phyloP scores from a whole-genome alignment of 2,888 invertebrate species.

The Lacanobia oleracea region DNA sequence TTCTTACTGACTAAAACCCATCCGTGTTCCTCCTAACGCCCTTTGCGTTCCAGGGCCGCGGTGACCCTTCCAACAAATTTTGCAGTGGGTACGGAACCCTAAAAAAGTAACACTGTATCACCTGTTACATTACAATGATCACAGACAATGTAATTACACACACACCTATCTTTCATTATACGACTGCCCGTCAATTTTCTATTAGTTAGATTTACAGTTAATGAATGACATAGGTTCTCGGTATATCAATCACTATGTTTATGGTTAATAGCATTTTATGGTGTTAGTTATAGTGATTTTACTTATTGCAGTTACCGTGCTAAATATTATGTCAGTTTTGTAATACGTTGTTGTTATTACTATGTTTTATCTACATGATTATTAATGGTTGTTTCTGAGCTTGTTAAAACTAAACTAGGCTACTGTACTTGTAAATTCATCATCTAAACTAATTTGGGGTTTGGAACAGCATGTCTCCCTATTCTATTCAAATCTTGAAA shows the following conservation, averaged over 20 bases:
- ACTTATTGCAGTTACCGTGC: background rate
- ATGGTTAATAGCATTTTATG: conserved; percentile 6
- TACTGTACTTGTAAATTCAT: too few species aligned
- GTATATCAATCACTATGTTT: conserved; percentile 11
- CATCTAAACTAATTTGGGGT: too few species aligned
- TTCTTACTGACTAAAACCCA: background rate
- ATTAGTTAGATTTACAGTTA: conserved; percentile 3
- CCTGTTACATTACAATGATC: background rate
- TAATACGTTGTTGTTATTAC: background rate
- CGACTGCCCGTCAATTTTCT: conserved; percentile 26
- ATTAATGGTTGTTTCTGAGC: background rate
- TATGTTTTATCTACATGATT: background rate
- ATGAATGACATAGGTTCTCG: conserved; percentile 17
- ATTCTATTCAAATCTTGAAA: too few species aligned
- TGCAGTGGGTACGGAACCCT: too few species aligned
- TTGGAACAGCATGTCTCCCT: too few species aligned
- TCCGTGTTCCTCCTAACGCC: too few species aligned
- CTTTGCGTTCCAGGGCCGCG: too few species aligned
- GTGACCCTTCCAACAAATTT: too few species aligned
- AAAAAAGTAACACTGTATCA: background rate
- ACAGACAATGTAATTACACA: conserved; percentile 25
- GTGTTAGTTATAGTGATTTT: conserved; percentile 12
- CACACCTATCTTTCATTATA: conserved; percentile 1
- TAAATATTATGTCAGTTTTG: conserved; percentile 16
- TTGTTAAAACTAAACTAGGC: background rate